These are phyloP conservation scores for Leptodactylus fuscus DNA, from an alignment of 2,113 vertebrate species.

Conservation along the genomic window DNA sequence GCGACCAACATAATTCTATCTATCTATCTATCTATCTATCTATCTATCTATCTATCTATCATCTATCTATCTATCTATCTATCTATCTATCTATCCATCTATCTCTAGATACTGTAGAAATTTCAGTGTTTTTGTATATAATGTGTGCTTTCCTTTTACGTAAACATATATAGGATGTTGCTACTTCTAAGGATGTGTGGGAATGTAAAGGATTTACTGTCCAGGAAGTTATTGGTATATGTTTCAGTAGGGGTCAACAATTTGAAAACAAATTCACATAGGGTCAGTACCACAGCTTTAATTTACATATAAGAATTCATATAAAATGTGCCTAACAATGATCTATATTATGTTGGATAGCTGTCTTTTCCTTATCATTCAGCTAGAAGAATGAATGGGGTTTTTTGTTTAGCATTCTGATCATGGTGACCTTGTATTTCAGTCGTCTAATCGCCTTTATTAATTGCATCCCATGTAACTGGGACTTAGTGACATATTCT, in stretches of 20 bases:
- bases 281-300: constrained; percentile 1
- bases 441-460: constrained; percentile 7
- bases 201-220: constrained; percentile 62
- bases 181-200: background rate
- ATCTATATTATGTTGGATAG: background rate
- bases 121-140: background rate
- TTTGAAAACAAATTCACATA: constrained; percentile 23
- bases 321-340: background rate
- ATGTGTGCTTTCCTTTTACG: background rate
- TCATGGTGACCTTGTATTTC: constrained; percentile 2
- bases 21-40: too few relatives aligned
- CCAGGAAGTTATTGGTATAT: constrained; percentile 51
- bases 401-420: background rate
- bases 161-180: constrained; percentile 3
- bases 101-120: background rate
- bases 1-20: too few relatives aligned
- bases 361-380: background rate
- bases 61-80: background rate
- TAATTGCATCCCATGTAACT: constrained; percentile 43
- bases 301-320: background rate
- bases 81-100: background rate
- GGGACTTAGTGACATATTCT: constrained; percentile 47
- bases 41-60: background rate
- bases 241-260: constrained; percentile 69
- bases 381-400: background rate